These are phyloP conservation scores for Apoda limacodes DNA, from an alignment of 2,888 invertebrate genomes.

Conservation along the genomic window DNA sequence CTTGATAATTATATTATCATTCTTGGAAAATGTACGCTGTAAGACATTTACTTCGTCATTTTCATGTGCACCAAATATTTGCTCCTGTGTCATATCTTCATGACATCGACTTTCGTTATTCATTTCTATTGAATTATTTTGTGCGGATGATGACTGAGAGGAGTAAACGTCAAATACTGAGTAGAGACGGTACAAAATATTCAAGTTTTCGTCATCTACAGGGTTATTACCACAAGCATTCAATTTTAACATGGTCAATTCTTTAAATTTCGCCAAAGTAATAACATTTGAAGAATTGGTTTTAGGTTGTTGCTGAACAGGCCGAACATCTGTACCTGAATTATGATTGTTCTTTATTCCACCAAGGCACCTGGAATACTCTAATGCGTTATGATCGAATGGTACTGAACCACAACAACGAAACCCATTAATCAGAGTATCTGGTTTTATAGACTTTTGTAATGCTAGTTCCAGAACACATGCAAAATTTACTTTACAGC, in stretches of 20 bases:
- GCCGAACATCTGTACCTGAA: not conserved
- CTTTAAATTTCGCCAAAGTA: constrained; percentile 2
- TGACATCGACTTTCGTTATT: too few relatives aligned
- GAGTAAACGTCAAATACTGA: constrained; percentile 1
- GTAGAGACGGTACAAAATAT: constrained; percentile 4
- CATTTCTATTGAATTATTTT: constrained; percentile 1
- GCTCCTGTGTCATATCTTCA: too few relatives aligned
- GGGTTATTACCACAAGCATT: constrained; percentile 1
- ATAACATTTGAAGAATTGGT: constrained; percentile 1
- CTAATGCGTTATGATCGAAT: too few relatives aligned
- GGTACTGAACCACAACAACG: too few relatives aligned
- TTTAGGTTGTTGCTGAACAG: not conserved
- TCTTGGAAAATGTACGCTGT: too few relatives aligned
- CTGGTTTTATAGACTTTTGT: too few relatives aligned
- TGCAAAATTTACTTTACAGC: constrained; percentile 14
- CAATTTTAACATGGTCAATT: not conserved
- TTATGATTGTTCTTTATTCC: too few relatives aligned
- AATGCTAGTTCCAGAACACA: constrained; percentile 10
- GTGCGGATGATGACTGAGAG: not conserved
- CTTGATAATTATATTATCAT: too few relatives aligned
- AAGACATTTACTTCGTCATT: too few relatives aligned
- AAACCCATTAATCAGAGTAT: too few relatives aligned
- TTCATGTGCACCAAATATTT: too few relatives aligned
- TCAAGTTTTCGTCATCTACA: not conserved
- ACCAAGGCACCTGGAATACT: too few relatives aligned